These are phyloP conservation scores for Patella caerulea DNA, from an alignment of 2,888 invertebrate genomes.

Conservation along the genomic window DNA sequence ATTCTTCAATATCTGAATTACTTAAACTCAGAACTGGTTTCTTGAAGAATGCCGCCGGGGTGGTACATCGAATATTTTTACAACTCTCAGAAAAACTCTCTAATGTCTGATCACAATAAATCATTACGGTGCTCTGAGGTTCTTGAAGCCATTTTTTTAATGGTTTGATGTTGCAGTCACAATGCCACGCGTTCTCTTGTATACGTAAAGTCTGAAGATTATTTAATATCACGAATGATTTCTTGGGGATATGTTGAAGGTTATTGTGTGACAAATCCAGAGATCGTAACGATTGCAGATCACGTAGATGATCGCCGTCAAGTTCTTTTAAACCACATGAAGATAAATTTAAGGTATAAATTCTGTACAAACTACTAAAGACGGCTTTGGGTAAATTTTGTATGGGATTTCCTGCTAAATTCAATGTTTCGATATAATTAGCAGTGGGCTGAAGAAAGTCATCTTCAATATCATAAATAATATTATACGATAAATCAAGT, in stretches of 20 bases:
- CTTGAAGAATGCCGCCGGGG: slow-evolving; percentile 39
- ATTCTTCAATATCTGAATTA: slow-evolving; percentile 38
- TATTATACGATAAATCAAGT: slow-evolving; percentile 57
- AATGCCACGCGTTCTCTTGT: slow-evolving; percentile 56
- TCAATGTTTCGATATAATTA: slow-evolving; percentile 44
- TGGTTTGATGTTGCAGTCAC: slow-evolving; percentile 56
- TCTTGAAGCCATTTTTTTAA: slow-evolving; percentile 52
- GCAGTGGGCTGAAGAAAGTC: slow-evolving; percentile 46
- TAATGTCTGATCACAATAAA: slow-evolving; percentile 33
- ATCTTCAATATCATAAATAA: slow-evolving; percentile 40
- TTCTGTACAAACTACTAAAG: slow-evolving; percentile 47
- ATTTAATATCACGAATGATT: slow-evolving; percentile 39
- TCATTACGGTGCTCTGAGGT: slow-evolving; percentile 23
- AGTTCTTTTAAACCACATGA: slow-evolving; percentile 47
- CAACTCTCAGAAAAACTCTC: slow-evolving; percentile 34
- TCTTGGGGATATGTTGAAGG: slow-evolving; percentile 45
- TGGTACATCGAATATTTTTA: slow-evolving; percentile 41
- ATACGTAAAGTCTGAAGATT: slow-evolving; percentile 41
- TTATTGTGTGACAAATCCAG: slow-evolving; percentile 57
- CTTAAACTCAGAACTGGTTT: slow-evolving; percentile 38
- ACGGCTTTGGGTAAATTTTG: slow-evolving; percentile 36
- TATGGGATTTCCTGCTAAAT: slow-evolving; percentile 51
- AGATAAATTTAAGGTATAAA: slow-evolving; percentile 55
- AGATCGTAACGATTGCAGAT: slow-evolving; percentile 40
- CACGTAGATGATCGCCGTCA: slow-evolving; percentile 37